Evolutionary conservation across 2,113 vertebrate species (phyloP), one percentile per base, ranked within the genome.

Genomic region (Leptocoma aspasia): DNA sequence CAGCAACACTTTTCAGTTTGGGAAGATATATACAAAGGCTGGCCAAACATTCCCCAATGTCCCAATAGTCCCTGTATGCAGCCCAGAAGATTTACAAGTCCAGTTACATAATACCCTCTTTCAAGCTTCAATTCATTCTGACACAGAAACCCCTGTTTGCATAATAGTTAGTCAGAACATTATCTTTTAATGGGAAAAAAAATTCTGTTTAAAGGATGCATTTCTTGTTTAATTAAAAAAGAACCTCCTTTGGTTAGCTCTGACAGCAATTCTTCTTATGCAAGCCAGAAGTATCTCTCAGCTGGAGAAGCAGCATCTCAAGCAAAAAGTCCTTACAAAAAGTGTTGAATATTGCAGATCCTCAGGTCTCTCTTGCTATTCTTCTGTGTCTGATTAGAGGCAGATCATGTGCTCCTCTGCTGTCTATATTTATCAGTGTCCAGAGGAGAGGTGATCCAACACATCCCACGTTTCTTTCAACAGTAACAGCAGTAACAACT

Each of bases 201-300:
- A 3, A 6, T 14, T 19, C 8, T 47, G 21, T 77, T 72, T 12
- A 42, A 66, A 57, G 27, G 2, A 53, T 37, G 1, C 1, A 1
- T 44, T 82, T 44, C 13, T 57, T 33, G 0, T 54, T 78, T 31
- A 41, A 41, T 37, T 82, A 14, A n/a, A 73, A 91, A 53, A 17
- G 11, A 59, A 63, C 14, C 3, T 78, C 10, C 39, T 81, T 57
- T 17, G 12, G 49, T 69, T 60, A 54, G 21, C 10, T 73, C 44
- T 69, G 33, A 39, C 22, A 59, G 28, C 21, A 85, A 33, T 49
- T 49, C 8, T 65, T 65, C 28, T 69, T 37, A 41, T 4, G 15
- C 14, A 70, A 50, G 30, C 11, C 49, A 85, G 24, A 89, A 59
- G 18, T 15, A 72, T 7, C 31, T 63, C 59, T 76, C 24, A 71